phyloP scores from a whole-genome alignment of 2,888 invertebrate species.

The Amiota mariae region DNA sequence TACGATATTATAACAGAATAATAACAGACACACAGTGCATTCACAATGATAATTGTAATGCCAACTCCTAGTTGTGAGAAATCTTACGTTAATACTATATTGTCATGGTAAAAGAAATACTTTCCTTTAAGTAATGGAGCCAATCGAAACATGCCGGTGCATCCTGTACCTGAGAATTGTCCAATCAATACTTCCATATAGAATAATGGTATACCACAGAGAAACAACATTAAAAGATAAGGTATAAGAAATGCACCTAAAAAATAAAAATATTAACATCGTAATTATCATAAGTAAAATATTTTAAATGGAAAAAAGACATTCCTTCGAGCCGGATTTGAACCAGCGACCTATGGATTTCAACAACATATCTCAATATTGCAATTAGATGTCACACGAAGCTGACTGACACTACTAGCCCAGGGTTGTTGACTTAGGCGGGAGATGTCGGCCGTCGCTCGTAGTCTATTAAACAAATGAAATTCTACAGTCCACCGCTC shows the following conservation, averaged over 20 bases:
- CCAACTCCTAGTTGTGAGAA: constrained; percentile 82
- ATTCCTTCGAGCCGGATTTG: constrained; percentile 67
- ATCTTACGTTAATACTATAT: background rate
- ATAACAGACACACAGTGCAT: constrained; percentile 86
- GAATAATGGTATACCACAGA: constrained; percentile 90
- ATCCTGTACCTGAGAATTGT: constrained; percentile 88
- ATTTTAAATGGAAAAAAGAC: background rate
- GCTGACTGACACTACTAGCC: constrained; percentile 39
- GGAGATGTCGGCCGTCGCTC: constrained; percentile 46
- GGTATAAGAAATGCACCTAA: constrained; percentile 86
- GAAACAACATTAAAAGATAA: constrained; percentile 84
- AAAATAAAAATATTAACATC: background rate
- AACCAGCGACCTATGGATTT: constrained; percentile 68
- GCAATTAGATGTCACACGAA: constrained; percentile 50
- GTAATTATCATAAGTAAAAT: constrained; percentile 13
- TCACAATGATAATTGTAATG: constrained; percentile 86
- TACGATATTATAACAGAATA: constrained; percentile 91
- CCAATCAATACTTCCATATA: constrained; percentile 91
- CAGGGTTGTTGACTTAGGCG: constrained; percentile 46
- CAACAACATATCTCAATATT: constrained; percentile 49
- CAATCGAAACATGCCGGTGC: constrained; percentile 86
- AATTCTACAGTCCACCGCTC: constrained; percentile 67
- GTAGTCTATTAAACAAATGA: constrained; percentile 48
- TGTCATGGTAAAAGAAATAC: background rate
- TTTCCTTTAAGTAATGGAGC: constrained; percentile 90